These are phyloP conservation scores for Brachionus paranguensis DNA, from an alignment of 1,140 invertebrate species.

Conservation along the genomic window DNA sequence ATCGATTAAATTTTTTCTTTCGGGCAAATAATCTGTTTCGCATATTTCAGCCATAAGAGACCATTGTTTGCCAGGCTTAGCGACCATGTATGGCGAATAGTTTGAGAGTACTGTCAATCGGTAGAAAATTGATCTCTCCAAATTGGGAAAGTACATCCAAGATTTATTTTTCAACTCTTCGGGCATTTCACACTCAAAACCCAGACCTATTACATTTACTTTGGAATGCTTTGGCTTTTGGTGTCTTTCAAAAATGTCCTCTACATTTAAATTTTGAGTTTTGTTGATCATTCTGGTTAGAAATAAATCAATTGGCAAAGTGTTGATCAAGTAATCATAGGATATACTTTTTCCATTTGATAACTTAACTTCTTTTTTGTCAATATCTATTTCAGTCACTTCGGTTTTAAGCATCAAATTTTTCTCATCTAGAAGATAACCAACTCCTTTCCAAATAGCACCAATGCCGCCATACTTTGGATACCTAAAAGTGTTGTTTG, in stretches of 20 bases:
- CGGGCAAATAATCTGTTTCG: conserved; percentile 43
- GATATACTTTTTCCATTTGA: neutral
- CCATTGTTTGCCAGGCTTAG: conserved; percentile 46
- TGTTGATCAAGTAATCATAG: neutral
- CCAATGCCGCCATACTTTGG: conserved; percentile 50
- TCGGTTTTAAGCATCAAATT: conserved; percentile 47
- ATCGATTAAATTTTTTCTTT: neutral
- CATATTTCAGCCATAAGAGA: conserved; percentile 52
- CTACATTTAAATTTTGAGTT: neutral
- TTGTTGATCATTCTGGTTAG: neutral
- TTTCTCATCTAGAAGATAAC: conserved; percentile 45
- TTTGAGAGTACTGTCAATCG: conserved; percentile 48
- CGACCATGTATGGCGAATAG: conserved; percentile 24
- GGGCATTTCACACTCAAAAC: conserved; percentile 47
- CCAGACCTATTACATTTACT: conserved; percentile 49
- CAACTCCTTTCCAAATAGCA: conserved; percentile 48
- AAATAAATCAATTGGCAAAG: neutral
- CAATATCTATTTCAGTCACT: conserved; percentile 40
- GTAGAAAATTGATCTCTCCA: conserved; percentile 48
- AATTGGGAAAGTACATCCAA: conserved; percentile 50
- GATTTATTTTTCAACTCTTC: conserved; percentile 46
- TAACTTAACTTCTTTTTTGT: conserved; percentile 22
- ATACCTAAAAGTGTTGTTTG: conserved; percentile 47
- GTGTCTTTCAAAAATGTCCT: neutral
- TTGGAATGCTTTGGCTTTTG: conserved; percentile 38